Conservation (phyloP, 2,797 vertebrate species). For the Florisuga fusca region DNA sequence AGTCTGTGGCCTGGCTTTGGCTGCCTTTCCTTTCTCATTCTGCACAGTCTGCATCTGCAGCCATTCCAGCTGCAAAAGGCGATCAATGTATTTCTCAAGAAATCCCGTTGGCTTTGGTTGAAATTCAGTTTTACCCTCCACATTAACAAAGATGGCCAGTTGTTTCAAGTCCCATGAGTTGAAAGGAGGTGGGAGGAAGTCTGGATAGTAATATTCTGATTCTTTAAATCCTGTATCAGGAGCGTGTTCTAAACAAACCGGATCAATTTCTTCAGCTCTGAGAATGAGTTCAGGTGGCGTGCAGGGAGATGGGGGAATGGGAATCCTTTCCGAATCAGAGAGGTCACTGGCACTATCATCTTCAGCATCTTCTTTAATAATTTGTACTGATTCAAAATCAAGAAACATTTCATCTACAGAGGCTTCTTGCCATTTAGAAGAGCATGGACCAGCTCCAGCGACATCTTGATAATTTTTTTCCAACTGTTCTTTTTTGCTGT, state of each 20-base stretch:
- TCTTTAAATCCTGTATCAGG: conserved; percentile 58
- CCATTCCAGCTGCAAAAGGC: conserved; percentile 91
- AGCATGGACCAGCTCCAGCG: neutral
- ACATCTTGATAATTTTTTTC: neutral
- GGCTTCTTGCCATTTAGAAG: conserved; percentile 33
- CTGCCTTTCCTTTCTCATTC: conserved; percentile 76
- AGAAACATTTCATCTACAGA: conserved; percentile 69
- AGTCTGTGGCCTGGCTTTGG: conserved; percentile 75
- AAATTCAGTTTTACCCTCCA: conserved; percentile 71
- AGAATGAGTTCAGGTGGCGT: conserved; percentile 87
- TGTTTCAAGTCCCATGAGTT: conserved; percentile 90
- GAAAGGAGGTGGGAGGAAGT: conserved; percentile 92
- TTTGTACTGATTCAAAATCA: conserved; percentile 72
- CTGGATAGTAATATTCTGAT: conserved; percentile 80
- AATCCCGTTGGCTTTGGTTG: conserved; percentile 74
- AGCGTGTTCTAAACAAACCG: conserved; percentile 42
- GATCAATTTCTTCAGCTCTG: conserved; percentile 85
- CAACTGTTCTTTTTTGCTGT: neutral
- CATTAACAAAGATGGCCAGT: conserved; percentile 82
- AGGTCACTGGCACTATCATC: conserved; percentile 91
- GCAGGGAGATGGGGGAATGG: conserved; percentile 76
- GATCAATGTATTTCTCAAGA: conserved; percentile 86
- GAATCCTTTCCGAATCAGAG: conserved; percentile 88
- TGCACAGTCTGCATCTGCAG: conserved; percentile 85
- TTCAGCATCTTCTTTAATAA: conserved; percentile 84